phyloP scores from a whole-genome alignment of 2,113 vertebrate species.

The rabbit (Oryctolagus cuniculus) region mOryCun1.1 NC_091450.1:22690001-22690500 shows the following conservation, averaged over 20 bases:
- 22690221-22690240: slow-evolving; percentile 61
- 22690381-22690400: not conserved
- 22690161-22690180: slow-evolving; percentile 69
- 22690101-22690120: not conserved
- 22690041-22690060: not conserved
- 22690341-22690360: not conserved
- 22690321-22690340: slow-evolving; percentile 6
- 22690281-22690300: not conserved
- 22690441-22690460: not conserved
- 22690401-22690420: not conserved
- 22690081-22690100: not conserved
- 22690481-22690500: slow-evolving; percentile 8
- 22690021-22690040: not conserved
- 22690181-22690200: slow-evolving; percentile 10
- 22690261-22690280: slow-evolving; percentile 6
- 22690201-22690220: not conserved
- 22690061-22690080: not conserved
- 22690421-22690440: not conserved
- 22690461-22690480: not conserved
- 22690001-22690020: not conserved
- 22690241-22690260: slow-evolving; percentile 39
- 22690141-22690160: not conserved
- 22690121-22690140: not conserved
- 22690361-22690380: not conserved
- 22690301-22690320: slow-evolving; percentile 30